Conservation (phyloP, 1,140 invertebrate genomes). For the Eupristina koningsbergeri region DNA sequence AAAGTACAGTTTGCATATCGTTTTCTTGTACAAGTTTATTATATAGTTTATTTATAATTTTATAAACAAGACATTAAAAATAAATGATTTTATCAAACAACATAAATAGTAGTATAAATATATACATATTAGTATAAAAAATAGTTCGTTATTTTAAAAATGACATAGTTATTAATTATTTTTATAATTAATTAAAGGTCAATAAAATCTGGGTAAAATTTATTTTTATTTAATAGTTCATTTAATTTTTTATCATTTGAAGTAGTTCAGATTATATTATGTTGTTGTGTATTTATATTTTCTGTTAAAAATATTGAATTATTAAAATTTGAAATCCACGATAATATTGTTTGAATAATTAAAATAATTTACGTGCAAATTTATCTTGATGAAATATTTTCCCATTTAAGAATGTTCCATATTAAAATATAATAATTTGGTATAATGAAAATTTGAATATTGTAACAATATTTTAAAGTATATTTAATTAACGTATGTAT, state of each 20-base stretch:
- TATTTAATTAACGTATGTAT: too few species aligned
- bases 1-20: background rate
- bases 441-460: too few species aligned
- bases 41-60: too few species aligned
- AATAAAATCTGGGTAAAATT: background rate
- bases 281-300: too few species aligned
- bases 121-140: background rate
- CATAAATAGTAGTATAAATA: too few species aligned
- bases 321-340: background rate
- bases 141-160: background rate
- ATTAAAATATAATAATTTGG: too few species aligned
- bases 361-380: background rate
- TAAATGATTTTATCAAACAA: too few species aligned
- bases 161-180: background rate
- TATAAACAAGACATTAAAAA: too few species aligned
- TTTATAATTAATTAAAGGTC: background rate
- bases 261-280: too few species aligned
- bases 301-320: background rate
- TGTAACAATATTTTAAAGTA: too few species aligned
- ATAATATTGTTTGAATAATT: background rate
- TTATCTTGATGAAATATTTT: background rate
- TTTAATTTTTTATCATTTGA: too few species aligned
- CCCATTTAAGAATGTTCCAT: background rate
- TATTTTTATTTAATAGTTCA: too few species aligned
- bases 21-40: background rate